Conservation (phyloP, 2,113 vertebrate species). For the Lontra canadensis region DNA sequence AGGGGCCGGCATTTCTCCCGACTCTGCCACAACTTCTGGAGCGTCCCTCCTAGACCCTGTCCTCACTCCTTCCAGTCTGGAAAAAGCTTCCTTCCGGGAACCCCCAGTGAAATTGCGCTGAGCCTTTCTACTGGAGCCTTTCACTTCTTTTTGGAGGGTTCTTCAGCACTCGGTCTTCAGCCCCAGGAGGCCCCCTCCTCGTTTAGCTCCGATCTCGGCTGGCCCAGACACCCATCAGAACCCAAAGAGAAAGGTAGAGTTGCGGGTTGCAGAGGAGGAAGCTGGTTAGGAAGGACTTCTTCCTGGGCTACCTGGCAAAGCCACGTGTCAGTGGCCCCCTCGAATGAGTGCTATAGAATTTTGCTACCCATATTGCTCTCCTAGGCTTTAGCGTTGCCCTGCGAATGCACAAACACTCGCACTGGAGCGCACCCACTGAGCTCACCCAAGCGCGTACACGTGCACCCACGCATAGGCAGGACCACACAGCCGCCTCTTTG, state of each 20-base stretch:
- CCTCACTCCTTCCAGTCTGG: not conserved
- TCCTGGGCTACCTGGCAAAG: not conserved
- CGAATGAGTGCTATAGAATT: not conserved
- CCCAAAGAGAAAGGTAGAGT: not conserved
- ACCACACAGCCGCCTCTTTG: not conserved
- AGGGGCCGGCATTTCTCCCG: not conserved
- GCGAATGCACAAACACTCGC: not conserved
- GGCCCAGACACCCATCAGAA: not conserved
- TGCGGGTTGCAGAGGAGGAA: not conserved
- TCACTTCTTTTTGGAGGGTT: not conserved
- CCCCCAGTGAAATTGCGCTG: not conserved
- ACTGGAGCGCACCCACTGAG: not conserved
- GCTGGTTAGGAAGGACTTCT: not conserved
- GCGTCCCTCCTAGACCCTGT: not conserved
- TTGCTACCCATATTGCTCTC: no score
- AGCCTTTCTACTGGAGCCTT: not conserved
- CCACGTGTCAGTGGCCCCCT: not conserved
- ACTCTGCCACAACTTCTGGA: not conserved
- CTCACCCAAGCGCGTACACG: not conserved
- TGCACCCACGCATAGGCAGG: not conserved
- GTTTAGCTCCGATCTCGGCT: fast-evolving
- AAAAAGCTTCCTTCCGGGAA: not conserved
- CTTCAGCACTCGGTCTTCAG: not conserved
- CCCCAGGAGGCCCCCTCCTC: not conserved
- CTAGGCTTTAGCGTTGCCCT: not conserved